phyloP scores from a whole-genome alignment of 2,113 vertebrate genomes.

The Pao palembangensis region DNA sequence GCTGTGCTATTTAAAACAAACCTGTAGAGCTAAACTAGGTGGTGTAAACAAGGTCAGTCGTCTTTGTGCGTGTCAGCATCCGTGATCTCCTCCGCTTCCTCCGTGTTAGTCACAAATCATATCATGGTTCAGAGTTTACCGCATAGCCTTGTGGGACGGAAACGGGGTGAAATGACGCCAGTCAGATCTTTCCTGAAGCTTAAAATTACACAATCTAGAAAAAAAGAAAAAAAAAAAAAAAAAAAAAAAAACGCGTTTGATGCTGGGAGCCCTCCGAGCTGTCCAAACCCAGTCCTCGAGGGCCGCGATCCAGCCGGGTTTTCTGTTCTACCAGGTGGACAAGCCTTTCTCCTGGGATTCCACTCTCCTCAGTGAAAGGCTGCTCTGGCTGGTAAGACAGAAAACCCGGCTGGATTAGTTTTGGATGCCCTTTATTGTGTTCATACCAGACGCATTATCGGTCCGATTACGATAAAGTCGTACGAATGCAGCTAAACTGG shows the following conservation, averaged over 20 bases:
- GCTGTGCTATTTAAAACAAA: constrained; percentile 78
- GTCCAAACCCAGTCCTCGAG: too few species aligned
- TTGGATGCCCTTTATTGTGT: constrained; percentile 18
- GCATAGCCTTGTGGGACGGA: constrained; percentile 47
- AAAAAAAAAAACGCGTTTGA: constrained; percentile 26
- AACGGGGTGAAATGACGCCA: constrained; percentile 28
- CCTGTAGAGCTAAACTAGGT: constrained; percentile 77
- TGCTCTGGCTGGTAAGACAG: too few species aligned
- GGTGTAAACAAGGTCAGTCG: constrained; percentile 76
- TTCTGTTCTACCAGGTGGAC: too few species aligned
- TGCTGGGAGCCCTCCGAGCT: constrained; percentile 41
- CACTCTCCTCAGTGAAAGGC: too few species aligned
- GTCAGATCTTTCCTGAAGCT: constrained; percentile 18
- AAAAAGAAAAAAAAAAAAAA: constrained; percentile 26
- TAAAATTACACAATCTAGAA: constrained; percentile 12
- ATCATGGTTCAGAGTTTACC: constrained; percentile 56
- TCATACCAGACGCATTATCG: constrained; percentile 26
- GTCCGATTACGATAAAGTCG: background rate
- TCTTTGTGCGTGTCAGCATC: constrained; percentile 71
- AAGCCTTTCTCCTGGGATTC: too few species aligned
- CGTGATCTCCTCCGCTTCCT: constrained; percentile 71
- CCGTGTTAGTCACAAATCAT: constrained; percentile 62
- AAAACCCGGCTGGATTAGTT: constrained; percentile 22
- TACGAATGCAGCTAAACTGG: too few species aligned
- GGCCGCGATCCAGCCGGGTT: too few species aligned